Evolutionary conservation across 2,888 invertebrate genomes (phyloP).

Genomic region (Thymelicus sylvestris): DNA sequence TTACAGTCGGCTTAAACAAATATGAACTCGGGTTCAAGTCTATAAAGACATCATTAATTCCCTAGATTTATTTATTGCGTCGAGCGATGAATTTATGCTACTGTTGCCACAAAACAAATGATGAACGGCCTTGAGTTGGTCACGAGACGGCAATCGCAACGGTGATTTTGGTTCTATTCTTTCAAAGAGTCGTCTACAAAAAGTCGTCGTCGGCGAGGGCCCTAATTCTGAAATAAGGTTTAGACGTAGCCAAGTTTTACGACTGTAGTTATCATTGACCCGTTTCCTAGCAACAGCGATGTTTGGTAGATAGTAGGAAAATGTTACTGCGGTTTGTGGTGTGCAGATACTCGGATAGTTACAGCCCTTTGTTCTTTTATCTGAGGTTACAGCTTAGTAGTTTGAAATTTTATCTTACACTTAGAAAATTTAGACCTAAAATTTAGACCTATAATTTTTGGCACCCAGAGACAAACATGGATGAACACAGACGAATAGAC

Average conservation of each 20-base stretch:
- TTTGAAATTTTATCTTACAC: no score
- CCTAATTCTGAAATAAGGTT: conserved; percentile 10
- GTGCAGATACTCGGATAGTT: no score
- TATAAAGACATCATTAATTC: conserved; percentile 38
- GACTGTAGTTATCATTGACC: conserved; percentile 2
- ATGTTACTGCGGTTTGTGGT: no score
- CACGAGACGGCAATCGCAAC: background rate
- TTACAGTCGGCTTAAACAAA: conserved; percentile 12
- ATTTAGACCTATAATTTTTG: no score
- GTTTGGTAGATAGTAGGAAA: no score
- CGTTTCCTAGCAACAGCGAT: background rate
- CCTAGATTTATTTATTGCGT: conserved; percentile 40
- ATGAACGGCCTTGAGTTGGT: conserved; percentile 21
- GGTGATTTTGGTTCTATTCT: background rate
- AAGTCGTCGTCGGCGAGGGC: no score
- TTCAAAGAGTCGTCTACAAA: no score
- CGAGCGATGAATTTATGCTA: conserved; percentile 33
- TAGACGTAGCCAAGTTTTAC: conserved; percentile 6
- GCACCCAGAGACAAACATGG: no score
- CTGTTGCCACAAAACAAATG: conserved; percentile 23
- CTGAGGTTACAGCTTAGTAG: no score
- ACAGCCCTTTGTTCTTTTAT: no score
- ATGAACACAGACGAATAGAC: no score
- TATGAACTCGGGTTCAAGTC: conserved; percentile 40
- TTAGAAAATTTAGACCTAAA: no score